These are phyloP conservation scores for Dendrolimus punctatus DNA, from an alignment of 1,140 invertebrate genomes.

Conservation along the genomic window DNA sequence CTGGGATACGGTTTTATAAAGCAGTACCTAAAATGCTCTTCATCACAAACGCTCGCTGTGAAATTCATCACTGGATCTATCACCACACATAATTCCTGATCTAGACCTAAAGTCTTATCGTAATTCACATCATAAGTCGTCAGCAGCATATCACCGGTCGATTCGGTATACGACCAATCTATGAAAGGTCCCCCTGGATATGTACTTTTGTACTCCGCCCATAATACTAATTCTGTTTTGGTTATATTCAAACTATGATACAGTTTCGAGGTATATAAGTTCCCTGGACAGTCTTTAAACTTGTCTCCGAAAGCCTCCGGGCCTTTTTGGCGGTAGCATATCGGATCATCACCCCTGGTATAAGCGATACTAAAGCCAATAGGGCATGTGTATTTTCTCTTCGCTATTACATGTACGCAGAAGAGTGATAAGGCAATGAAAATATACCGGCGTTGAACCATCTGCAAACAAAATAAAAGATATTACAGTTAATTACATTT, in stretches of 20 bases:
- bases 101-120: conserved; percentile 26
- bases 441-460: conserved; percentile 4
- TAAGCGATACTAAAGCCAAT: conserved; percentile 36
- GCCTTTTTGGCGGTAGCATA: conserved; percentile 45
- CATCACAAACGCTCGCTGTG: conserved; percentile 42
- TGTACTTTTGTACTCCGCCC: conserved; percentile 53
- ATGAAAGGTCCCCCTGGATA: conserved; percentile 59
- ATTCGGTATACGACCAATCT: conserved; percentile 41
- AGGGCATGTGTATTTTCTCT: conserved; percentile 27
- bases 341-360: conserved; percentile 16
- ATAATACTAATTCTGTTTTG: conserved; percentile 33
- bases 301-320: conserved; percentile 43
- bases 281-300: conserved; percentile 48
- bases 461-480: conserved; percentile 5
- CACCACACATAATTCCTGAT: conserved; percentile 41
- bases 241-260: conserved; percentile 34
- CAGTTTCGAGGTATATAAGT: conserved; percentile 40
- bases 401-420: conserved; percentile 3
- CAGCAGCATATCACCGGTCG: conserved; percentile 22
- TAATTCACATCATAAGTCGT: conserved; percentile 29
- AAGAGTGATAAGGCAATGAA: too few species aligned
- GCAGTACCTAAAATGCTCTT: conserved; percentile 54
- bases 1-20: conserved; percentile 45
- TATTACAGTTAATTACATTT: not conserved
- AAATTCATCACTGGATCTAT: conserved; percentile 40